Percentiles rank a stretch among this genome's conserved stretches.
phyloP scores from a whole-genome alignment of 2,113 vertebrate species.

The Nothoprocta pentlandii region DNA sequence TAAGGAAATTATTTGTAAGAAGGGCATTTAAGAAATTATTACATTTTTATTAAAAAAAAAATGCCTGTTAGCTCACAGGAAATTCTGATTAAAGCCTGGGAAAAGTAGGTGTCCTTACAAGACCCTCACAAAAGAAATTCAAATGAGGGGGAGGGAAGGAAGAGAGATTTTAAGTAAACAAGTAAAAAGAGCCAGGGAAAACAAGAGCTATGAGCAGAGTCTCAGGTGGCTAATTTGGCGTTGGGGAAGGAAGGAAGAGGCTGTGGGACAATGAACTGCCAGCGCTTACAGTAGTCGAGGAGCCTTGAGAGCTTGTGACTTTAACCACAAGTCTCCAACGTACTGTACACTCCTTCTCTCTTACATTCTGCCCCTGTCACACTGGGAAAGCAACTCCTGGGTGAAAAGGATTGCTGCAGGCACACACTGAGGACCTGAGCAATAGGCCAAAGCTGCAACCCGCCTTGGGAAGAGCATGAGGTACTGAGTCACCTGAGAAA shows the following conservation, averaged over 20 bases:
- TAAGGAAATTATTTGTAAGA: neutral
- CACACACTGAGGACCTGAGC: neutral
- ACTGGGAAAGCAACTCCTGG: neutral
- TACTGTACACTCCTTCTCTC: constrained; percentile 19
- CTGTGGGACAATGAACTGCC: neutral
- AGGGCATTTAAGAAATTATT: neutral
- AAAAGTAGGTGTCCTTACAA: constrained; percentile 52
- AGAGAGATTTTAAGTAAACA: constrained; percentile 61
- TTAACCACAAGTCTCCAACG: constrained; percentile 44
- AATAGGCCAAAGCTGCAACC: neutral
- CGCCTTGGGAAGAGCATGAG: neutral
- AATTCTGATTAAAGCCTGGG: constrained; percentile 11
- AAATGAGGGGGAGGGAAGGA: constrained; percentile 31
- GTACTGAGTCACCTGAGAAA: neutral
- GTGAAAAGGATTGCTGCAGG: neutral
- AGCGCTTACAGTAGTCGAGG: constrained; percentile 59
- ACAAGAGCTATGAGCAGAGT: constrained; percentile 47
- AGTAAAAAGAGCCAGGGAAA: constrained; percentile 65
- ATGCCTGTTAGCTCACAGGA: constrained; percentile 22
- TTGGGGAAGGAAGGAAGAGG: constrained; percentile 43
- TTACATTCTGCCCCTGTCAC: neutral
- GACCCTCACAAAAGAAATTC: constrained; percentile 65
- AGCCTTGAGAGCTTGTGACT: constrained; percentile 33
- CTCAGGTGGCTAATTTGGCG: constrained; percentile 70
- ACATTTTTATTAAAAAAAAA: neutral